Conservation (phyloP, 2,113 vertebrate species). For the Calyptommatus sinebrachiatus region DNA sequence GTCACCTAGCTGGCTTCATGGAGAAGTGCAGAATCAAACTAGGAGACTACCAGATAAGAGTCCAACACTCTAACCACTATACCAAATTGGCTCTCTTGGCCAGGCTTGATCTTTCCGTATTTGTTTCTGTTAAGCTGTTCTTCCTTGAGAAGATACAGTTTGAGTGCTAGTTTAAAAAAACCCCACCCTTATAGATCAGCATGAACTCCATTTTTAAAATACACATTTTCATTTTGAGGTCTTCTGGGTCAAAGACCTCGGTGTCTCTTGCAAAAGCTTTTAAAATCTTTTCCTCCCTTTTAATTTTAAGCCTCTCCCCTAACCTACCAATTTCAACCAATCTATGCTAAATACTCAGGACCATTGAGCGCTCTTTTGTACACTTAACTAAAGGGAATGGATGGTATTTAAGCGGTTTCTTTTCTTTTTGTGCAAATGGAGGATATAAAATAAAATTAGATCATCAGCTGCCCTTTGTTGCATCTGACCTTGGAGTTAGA, state of each 20-base stretch:
- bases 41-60: too few relatives aligned
- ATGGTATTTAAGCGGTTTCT: too few relatives aligned
- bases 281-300: neutral
- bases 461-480: neutral
- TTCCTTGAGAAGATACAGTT: constrained; percentile 8
- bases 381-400: neutral
- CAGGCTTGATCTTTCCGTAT: constrained; percentile 69
- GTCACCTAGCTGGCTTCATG: too few relatives aligned
- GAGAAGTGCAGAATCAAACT: too few relatives aligned
- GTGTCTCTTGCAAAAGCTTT: neutral
- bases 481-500: neutral
- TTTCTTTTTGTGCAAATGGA: neutral
- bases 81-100: constrained; percentile 60
- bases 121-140: constrained; percentile 55
- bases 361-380: neutral
- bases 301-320: neutral
- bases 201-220: constrained; percentile 13
- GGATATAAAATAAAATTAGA: too few relatives aligned
- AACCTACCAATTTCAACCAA: neutral
- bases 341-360: neutral
- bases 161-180: too few relatives aligned
- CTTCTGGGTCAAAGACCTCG: neutral
- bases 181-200: constrained; percentile 12
- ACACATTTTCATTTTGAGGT: constrained; percentile 26
- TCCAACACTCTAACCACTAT: too few relatives aligned